A percentile compares a stretch with the other conserved stretches of the same genome.
These are phyloP conservation scores for Nannoperca australis DNA, from an alignment of 2,797 vertebrate genomes.

Conservation along the genomic window DNA sequence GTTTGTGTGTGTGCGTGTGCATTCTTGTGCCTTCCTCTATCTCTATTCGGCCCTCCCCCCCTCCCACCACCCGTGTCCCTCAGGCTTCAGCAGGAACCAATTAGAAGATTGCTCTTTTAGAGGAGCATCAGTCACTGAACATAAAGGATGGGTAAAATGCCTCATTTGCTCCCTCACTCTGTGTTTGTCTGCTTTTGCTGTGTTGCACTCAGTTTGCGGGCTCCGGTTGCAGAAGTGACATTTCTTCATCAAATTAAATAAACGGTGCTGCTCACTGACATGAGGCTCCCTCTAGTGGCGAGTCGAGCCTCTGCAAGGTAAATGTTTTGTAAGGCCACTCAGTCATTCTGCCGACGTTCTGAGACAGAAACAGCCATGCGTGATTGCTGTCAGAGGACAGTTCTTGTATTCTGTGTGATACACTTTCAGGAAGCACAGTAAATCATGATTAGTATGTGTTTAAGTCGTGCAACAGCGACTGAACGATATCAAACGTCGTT, in stretches of 20 bases:
- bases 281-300: conserved; percentile 76
- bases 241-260: conserved; percentile 51
- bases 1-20: conserved; percentile 8
- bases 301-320: conserved; percentile 7
- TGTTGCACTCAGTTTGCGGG: conserved; percentile 33
- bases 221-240: conserved; percentile 42
- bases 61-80: conserved; percentile 25
- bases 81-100: conserved; percentile 65
- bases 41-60: conserved; percentile 18
- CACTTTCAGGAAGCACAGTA: not conserved
- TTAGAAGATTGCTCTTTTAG: conserved; percentile 64
- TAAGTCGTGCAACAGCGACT: not conserved
- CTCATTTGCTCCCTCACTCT: conserved; percentile 53
- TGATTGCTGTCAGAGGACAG: not conserved
- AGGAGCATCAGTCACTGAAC: conserved; percentile 56
- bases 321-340: not conserved
- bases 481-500: not conserved
- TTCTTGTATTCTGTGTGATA: not conserved
- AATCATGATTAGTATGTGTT: conserved; percentile 1
- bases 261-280: conserved; percentile 18
- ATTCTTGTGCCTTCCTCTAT: conserved; percentile 39
- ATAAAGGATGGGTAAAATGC: conserved; percentile 64
- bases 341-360: conserved; percentile 1
- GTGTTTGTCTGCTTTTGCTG: conserved; percentile 41
- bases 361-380: not conserved